Evolutionary conservation across 1,140 invertebrate genomes (phyloP).

Genomic region (Heliconius congener): DNA sequence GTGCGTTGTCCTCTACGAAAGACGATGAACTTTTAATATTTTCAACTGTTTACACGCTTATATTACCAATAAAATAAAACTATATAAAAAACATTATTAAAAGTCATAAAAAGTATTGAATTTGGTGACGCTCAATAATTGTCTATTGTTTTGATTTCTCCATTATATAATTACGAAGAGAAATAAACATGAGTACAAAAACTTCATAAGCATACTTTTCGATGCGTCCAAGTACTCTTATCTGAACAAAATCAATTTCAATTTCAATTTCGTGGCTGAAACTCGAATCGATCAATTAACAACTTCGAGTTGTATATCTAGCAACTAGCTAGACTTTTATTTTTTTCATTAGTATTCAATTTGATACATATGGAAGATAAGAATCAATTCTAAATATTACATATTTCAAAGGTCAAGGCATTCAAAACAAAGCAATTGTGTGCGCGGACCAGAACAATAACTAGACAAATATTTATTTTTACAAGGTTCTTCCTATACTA

Average conservation of each 20-base stretch:
- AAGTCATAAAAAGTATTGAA: neutral
- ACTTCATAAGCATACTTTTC: too few species aligned
- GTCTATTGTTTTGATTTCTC: too few species aligned
- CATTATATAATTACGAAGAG: neutral
- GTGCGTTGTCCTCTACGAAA: neutral
- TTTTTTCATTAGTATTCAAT: neutral
- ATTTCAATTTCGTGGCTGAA: neutral
- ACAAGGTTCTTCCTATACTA: slow-evolving; percentile 1
- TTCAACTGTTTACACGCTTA: too few species aligned
- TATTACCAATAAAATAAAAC: too few species aligned
- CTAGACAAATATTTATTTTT: slow-evolving; percentile 4
- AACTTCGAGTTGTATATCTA: neutral
- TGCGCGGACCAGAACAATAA: slow-evolving; percentile 1
- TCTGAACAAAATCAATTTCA: neutral
- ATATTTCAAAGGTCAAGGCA: neutral
- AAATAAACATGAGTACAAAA: neutral
- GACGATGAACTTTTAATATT: too few species aligned
- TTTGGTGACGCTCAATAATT: too few species aligned
- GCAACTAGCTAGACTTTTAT: neutral
- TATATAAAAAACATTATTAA: too few species aligned
- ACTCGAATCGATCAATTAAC: neutral
- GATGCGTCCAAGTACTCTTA: neutral
- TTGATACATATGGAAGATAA: neutral
- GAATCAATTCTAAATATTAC: neutral
- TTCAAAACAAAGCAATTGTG: slow-evolving; percentile 3